Base-by-base conservation (phyloP, 2,797 vertebrate species). In the Amblyopsis hoosieri region DNA sequence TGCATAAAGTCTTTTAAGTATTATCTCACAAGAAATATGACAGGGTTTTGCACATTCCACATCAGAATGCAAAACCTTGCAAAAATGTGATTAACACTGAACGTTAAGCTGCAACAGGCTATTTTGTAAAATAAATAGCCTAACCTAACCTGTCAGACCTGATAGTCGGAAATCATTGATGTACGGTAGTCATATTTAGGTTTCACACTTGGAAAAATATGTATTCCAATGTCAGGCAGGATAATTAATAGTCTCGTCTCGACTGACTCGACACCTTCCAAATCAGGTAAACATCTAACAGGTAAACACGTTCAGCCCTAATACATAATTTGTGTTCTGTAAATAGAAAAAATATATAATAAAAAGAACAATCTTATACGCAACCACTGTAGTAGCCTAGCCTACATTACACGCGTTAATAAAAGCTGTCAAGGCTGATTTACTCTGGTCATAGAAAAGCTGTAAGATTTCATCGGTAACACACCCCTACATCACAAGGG, bases 121-220 rank as follows among this genome's bases (percentile, higher is more conserved):
- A 46, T 13, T 80, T 74, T 83, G 80, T 84, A 0, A 37, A 23
- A 23, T 23, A 23, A 23, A 23, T 23, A 23, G 19, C 19, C 19
- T 23, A 23, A 2, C 19, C 19, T n/a, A 47, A 48, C 46, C 46
- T 48, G 46, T 53, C 55, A 79, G 62, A 86, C 80, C 74, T 74
- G 85, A 83, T 84, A 76, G 72, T 50, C 15, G 64, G 50, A 53
- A 58, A 37, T 82, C 50, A 60, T 71, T 74, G 47, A 57, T 60
- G 19, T 23, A 23, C 19, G 19, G 60, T 75, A 46, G 72, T 71
- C 71, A 66, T n/a, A 65, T 54, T 62, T 65, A 45, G 56, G 19
- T 1, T 55, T 77, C 61, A 66, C 79, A 78, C 78, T 61, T 54
- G 33, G 54, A 66, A 64, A 73, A 61, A 64, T 11, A 66, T 52